These are phyloP conservation scores for Rostratula benghalensis DNA, from an alignment of 2,113 vertebrate genomes.

Conservation along the genomic window DNA sequence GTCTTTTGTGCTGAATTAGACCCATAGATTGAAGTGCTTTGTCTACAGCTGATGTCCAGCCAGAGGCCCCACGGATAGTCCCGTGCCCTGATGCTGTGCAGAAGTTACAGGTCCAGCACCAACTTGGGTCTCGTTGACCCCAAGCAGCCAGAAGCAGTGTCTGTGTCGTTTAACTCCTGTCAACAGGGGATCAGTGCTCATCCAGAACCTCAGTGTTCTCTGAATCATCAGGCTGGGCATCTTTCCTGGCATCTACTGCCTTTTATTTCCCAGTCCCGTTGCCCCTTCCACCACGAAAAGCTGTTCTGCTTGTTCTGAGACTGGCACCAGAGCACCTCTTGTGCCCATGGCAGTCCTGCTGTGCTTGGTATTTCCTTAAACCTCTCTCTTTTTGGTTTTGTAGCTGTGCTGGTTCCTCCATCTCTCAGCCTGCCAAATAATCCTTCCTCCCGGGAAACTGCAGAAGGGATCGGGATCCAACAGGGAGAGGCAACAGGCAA, in stretches of 20 bases:
- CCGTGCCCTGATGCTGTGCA: neutral
- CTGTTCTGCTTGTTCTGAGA: neutral
- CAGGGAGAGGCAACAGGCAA: neutral
- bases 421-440: neutral
- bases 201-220: neutral
- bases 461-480: neutral
- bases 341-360: neutral
- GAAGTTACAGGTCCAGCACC: neutral
- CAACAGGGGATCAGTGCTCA: neutral
- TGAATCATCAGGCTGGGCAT: neutral
- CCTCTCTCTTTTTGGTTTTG: neutral
- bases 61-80: neutral
- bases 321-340: neutral
- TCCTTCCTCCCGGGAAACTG: neutral
- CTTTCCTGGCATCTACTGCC: neutral
- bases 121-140: neutral
- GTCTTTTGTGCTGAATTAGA: neutral
- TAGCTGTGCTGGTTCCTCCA: neutral
- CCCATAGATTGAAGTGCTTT: neutral
- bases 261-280: neutral
- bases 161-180: neutral
- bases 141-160: neutral
- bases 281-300: neutral
- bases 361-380: neutral
- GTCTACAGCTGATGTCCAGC: neutral